A percentile compares a stretch with the other conserved stretches of the same genome.
These are phyloP conservation scores for Siniperca obscura DNA, from an alignment of 2,797 vertebrate species.

Conservation along the genomic window DNA sequence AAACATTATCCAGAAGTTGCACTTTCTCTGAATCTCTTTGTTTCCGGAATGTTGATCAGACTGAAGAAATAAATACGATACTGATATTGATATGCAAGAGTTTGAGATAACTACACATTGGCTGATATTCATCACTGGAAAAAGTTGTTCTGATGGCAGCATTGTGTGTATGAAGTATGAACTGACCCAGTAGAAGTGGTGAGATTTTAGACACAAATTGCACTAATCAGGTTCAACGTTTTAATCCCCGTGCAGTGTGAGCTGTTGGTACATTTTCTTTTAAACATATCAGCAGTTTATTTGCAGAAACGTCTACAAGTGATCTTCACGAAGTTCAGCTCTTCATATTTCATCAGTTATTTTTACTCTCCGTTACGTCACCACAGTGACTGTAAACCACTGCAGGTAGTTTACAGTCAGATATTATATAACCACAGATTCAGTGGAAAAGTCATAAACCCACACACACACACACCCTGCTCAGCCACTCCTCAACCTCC, in stretches of 20 bases:
- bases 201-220: neutral
- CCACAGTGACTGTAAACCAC: neutral
- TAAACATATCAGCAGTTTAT: neutral
- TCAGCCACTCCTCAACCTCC: slow-evolving; percentile 31
- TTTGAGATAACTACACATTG: neutral
- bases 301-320: neutral
- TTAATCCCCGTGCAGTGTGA: neutral
- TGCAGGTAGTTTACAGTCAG: slow-evolving; percentile 8
- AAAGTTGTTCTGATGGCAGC: no score
- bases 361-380: slow-evolving; percentile 10
- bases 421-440: slow-evolving; percentile 21
- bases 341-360: neutral
- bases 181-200: neutral
- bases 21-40: neutral
- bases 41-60: neutral
- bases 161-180: neutral
- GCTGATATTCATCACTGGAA: neutral
- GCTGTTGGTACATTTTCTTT: neutral
- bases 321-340: neutral
- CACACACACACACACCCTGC: slow-evolving; percentile 8
- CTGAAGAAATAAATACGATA: neutral
- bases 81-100: neutral
- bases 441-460: slow-evolving; percentile 10
- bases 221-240: neutral
- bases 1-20: neutral